These are phyloP conservation scores for Andrena chrysosceles DNA, from an alignment of 2,888 invertebrate genomes.

Conservation along the genomic window DNA sequence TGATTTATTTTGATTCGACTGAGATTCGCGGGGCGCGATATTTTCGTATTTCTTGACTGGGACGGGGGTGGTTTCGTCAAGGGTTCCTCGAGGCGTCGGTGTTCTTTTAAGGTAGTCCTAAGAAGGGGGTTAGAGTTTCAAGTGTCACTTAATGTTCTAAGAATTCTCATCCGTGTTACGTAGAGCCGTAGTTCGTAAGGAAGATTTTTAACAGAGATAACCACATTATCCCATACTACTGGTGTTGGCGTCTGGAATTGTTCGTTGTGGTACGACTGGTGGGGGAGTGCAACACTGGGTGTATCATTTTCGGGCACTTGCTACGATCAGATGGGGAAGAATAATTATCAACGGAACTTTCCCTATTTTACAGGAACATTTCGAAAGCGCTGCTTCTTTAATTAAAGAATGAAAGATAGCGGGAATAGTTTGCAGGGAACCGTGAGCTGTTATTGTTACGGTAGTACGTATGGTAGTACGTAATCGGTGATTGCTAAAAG, in stretches of 20 bases:
- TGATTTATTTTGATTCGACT: background rate
- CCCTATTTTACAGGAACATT: background rate
- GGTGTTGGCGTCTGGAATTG: constrained; percentile 9
- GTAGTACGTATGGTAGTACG: no score
- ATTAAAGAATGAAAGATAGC: no score
- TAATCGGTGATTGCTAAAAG: no score
- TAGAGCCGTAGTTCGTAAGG: constrained; percentile 13
- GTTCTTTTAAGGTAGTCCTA: constrained; percentile 13
- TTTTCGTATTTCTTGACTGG: background rate
- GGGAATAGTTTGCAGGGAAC: no score
- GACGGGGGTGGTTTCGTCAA: background rate
- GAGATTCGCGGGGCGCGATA: background rate
- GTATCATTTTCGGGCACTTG: background rate
- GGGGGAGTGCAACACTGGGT: background rate
- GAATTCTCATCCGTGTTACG: constrained; percentile 10
- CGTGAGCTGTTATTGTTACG: no score
- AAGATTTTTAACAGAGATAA: background rate
- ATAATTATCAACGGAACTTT: background rate
- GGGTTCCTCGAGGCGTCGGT: background rate
- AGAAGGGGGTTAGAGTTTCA: background rate
- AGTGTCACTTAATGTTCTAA: constrained; percentile 17
- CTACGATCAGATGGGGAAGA: background rate
- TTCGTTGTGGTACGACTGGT: background rate
- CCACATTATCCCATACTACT: background rate
- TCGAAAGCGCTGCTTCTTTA: no score